Base-by-base conservation (phyloP, 1,140 invertebrate genomes). In the Dolichoris vasculosae region DNA sequence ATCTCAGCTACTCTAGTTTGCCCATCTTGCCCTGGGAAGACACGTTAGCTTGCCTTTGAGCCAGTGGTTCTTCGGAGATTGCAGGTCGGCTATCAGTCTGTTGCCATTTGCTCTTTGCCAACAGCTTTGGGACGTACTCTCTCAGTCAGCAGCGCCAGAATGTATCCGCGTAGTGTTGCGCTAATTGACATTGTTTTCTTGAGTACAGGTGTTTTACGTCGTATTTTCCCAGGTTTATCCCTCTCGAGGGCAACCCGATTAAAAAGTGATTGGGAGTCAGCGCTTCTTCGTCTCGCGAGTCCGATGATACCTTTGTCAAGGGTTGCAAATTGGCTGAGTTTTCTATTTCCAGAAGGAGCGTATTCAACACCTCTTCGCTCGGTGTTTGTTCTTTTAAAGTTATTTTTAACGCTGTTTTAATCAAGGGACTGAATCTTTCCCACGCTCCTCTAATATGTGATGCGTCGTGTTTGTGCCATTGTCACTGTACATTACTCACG, bases 391-490 rank as follows among this genome's bases (percentile, higher is more conserved):
- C 46, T 4, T 23, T 13, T 51, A 82, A 17, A 9, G 15, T 51
- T 1, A 43, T 59, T 20, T n/a, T 23, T 32, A 82, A 43, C 1
- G 43, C 67, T 2, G 40, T 35, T 55, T 82, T 82, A 0, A 82
- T 67, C 8, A 43, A 71, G 0, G 64, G 40, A 0, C 71, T 55
- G 3, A 82, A 32, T 35, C 63, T 0, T 23, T 82, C 67, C 64
- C 67, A 69, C 17, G 67, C 80, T 2, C 80, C 80, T 2, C 80
- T 67, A 64, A 82, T 82, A 38, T 82, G 64, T 4, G 64, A 46
- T 4, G 80, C 80, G 17, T 55, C n/a, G 1, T 43, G 82, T 90
- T 92, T 0, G 89, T 90, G 0, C 89, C 90, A 78, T 90, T 90
- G 71, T 91, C 90, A 0, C 88, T 86, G 32, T 86, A 88, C 0